These are phyloP conservation scores for Ectemnius cavifrons DNA, from an alignment of 2,888 invertebrate species.

Conservation along the genomic window DNA sequence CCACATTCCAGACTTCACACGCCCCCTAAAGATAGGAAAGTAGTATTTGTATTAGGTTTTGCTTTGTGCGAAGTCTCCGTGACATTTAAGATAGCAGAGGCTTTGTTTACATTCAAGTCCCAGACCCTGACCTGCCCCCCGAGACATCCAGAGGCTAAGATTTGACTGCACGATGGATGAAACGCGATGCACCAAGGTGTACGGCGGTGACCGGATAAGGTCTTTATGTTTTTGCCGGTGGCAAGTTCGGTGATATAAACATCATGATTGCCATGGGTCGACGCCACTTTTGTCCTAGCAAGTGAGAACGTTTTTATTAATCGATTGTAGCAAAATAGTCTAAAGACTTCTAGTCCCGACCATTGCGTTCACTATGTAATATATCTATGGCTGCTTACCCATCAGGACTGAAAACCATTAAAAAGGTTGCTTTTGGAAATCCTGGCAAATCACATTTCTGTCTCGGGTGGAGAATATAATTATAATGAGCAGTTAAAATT, in stretches of 20 bases:
- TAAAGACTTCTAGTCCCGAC: not conserved
- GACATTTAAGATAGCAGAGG: constrained; percentile 6
- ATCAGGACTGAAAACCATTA: constrained; percentile 93
- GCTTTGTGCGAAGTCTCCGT: not conserved
- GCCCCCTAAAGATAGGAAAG: constrained; percentile 82
- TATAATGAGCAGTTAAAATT: not conserved
- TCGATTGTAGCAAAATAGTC: not conserved
- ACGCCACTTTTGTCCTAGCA: constrained; percentile 87
- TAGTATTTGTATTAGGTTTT: not conserved
- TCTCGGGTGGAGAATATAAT: constrained; percentile 64
- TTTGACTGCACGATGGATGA: constrained; percentile 90
- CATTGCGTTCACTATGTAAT: not conserved
- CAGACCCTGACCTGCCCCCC: constrained; percentile 94
- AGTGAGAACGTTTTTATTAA: constrained; percentile 7
- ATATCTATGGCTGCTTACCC: constrained; percentile 80
- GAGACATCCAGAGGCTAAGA: constrained; percentile 92
- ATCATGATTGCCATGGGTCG: constrained; percentile 93
- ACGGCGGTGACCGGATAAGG: constrained; percentile 89
- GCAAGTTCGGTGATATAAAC: constrained; percentile 90
- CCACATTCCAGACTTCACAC: constrained; percentile 90
- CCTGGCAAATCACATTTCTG: constrained; percentile 87
- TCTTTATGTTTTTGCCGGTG: constrained; percentile 88
- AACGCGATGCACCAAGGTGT: constrained; percentile 96
- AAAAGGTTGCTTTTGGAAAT: constrained; percentile 88
- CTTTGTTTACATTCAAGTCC: constrained; percentile 85